Evolutionary conservation across 2,797 vertebrate genomes (phyloP), one percentile per base, ranked within the genome.

Genomic region (Apogon talboti): DNA sequence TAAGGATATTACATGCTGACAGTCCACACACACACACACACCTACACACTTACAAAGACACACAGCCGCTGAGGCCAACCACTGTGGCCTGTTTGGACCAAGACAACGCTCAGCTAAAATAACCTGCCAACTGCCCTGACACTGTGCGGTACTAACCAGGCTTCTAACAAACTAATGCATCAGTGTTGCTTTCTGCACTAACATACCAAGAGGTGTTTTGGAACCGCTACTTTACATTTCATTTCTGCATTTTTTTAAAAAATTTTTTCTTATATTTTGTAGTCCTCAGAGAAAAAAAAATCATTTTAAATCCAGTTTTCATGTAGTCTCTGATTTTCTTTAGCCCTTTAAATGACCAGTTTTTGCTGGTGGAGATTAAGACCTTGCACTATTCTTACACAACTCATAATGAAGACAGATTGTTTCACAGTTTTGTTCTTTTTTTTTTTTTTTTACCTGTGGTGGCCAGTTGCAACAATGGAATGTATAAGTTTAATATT

Each of bases 91-190:
- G 41, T 91, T 89, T 92, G 93, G 86, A 85, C 93, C 92, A 82
- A 92, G 92, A 93, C 90, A 87, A 89, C 85, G 85, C 86, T 91
- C 93, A 91, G 93, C 92, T 94, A 88, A 91, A 91, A 94, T 92
- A 93, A 94, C 93, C 93, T 92, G 87, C 93, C 92, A 82, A 84
- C 89, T 91, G 91, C 90, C 82, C 51, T 82, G 77, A 88, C 90
- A 85, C 90, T 92, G 91, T 91, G 92, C 94, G 92, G 91, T 90
- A 93, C 95, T 95, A 95, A 95, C 94, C 88, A 91, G 88, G 91
- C 91, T 93, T 89, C 93, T 94, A 95, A 95, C 94, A 90, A 91
- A 94, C 94, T 95, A 95, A 96, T 87, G 80, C 91, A 91, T 91
- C 93, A 89, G 86, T 94, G 86, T 89, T 89, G 90, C 93, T 93